Base-by-base conservation (phyloP, 2,888 invertebrate genomes). In the Miltochrista miniata region DNA sequence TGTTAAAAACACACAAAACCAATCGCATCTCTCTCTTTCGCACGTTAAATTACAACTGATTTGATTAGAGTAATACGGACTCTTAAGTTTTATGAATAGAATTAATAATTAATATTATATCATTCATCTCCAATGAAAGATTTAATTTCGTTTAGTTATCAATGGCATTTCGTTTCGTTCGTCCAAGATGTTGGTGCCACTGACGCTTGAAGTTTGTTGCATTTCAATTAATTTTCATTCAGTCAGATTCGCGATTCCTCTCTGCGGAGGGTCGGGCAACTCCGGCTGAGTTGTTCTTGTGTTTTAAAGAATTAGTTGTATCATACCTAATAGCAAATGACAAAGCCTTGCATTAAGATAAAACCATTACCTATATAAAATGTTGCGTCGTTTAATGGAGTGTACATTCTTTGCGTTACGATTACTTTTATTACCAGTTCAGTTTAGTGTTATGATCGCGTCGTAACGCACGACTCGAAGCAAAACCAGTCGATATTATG, bases 401-500 rank as follows among this genome's bases (percentile, higher is more conserved):
- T 63, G 69, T 64, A 61, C 67, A 72, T 68, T 74, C 59, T 59
- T 71, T 51, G 56, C 60, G 58, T 61, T 61, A 57, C 54, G 47
- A 61, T 63, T 62, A 61, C n/a, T 66, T 54, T 53, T 68, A 60
- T 61, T 69, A 68, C 58, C 62, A 61, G 63, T 67, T 81, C 79
- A 83, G 79, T 83, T 74, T 70, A 75, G 81, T 86, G 81, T 79
- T 83, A 82, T 77, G 81, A 81, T 84, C 84, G 83, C 79, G 76
- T 79, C 78, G 71, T 79, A 83, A 77, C 79, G 81, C 76, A 84
- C 83, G 81, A 69, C 79, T 70, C 61, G 69, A 70, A 66, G 74
- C 70, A 72, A 75, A 76, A 75, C 70, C 70, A 80, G 85, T 88
- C 83, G 86, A 88, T 90, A 90, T 90, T 90, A 90, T 91, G 90